Evolutionary conservation across 2,888 invertebrate species (phyloP), one percentile per base, ranked within the genome.

Genomic region (Eristalinus aeneus): DNA sequence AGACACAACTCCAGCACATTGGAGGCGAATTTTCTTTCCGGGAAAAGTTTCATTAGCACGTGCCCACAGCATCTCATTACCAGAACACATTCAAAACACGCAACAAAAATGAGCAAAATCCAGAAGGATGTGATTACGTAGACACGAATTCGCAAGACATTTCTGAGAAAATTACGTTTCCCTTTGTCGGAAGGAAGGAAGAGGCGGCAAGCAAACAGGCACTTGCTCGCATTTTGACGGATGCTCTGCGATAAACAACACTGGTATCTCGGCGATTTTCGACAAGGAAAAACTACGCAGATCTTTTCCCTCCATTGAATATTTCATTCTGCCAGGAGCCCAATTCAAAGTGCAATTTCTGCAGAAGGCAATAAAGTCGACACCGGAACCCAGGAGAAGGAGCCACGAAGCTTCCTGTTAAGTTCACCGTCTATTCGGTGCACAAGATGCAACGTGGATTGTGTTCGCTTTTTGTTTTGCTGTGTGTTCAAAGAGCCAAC

Each of bases 391-490:
- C 2, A 16, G 65, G 65, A 36, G 12, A 32, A 11, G 27, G 36
- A 31, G 11, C 32, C 16, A 27, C 9, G 31, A n/a, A 6, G 34
- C n/a, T 65, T 8, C 56, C 36, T 32, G 12, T 63, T 6, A 46
- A 46, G 16, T 46, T 46, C 16, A 16, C 2, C 46, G 46, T 46
- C 46, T 23, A 34, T 60, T 54, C 12, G 74, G 53, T 78, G 83
- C 83, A 74, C 74, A 67, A 46, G 68, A 67, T 77, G 61, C 72
- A 72, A 46, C 72, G 58, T 81, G 9, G 54, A n/a, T 65, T 67
- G 20, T 53, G 32, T 32, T 61, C 22, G 23, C 12, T 34, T n/a
- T 71, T 63, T 20, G 22, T 65, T 53, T n/a, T 8, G 10, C 46
- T 64, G 63, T 69, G 31, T 54, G 31, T 78, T 63, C 72, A 27